Base-by-base conservation (phyloP, 2,888 invertebrate genomes). In the Antitype chi region DNA sequence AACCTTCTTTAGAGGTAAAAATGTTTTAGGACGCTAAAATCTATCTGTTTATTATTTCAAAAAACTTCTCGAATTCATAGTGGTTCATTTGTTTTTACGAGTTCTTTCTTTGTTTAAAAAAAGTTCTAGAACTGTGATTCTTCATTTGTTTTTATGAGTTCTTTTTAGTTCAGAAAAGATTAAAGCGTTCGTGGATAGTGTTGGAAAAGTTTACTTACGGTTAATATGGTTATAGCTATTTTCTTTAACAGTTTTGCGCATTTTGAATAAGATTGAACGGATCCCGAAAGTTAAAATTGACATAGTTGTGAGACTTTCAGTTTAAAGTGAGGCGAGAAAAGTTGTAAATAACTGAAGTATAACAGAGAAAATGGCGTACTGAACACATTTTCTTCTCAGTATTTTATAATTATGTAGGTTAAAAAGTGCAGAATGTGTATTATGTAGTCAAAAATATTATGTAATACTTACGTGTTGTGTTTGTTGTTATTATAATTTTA, bases 281-380 rank as follows among this genome's bases (percentile, higher is more conserved):
- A 60, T 76, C 25, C 47, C 32, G 8, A 78, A 78, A 78, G 32
- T 78, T 78, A 53, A 82, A 78, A 78, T 78, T 64, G 81, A 75
- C 32, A 74, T 75, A 52, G 82, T 78, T 78, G 28, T n/a, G 11
- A 3, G 43, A 32, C 76, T 53, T 32, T 47, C 6, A 47, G 64
- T 82, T 81, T 59, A 59, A 66, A 78, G n/a, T 59, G 25, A 23
- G 9, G 28, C 11, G 32, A 13, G 17, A 1, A 32, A 60, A 78
- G 64, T 82, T 76, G 20, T 53, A 38, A 47, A 32, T 53, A 64
- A 59, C 52, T 5, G 38, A 80, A 72, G 55, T 64, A 52, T 32
- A 32, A 20, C 6, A 17, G 2, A 23, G 25, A 75, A 64, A 64
- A 64, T 63, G 11, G 11, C 13, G 32, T 59, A 8, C 20, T 17